Percentiles rank a stretch among this genome's conserved stretches.
Conservation (phyloP, 2,113 vertebrate species). For the Rutilus rutilus region DNA sequence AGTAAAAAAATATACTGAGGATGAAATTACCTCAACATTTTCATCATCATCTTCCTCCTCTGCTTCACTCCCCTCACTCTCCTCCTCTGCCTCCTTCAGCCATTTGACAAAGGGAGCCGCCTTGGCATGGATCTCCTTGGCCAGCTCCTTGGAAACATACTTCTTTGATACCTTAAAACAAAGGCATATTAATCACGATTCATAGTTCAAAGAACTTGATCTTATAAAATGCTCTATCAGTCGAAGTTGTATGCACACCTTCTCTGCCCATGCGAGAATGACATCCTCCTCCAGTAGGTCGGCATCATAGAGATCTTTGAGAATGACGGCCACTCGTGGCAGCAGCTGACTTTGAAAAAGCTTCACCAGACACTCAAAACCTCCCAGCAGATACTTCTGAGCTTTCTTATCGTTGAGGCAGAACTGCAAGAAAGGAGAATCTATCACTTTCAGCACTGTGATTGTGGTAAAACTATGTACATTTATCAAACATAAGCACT, state of each 20-base stretch:
- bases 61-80: constrained; percentile 91
- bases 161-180: constrained; percentile 91
- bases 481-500: background rate
- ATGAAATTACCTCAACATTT: constrained; percentile 86
- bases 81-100: constrained; percentile 97
- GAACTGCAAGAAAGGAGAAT: constrained; percentile 77
- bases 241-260: constrained; percentile 73
- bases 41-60: constrained; percentile 83
- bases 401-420: constrained; percentile 98
- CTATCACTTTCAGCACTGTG: background rate
- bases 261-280: constrained; percentile 95
- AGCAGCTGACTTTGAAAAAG: constrained; percentile 93
- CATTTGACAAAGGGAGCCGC: constrained; percentile 97
- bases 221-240: background rate
- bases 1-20: background rate
- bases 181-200: background rate
- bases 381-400: constrained; percentile 93
- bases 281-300: constrained; percentile 96
- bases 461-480: background rate
- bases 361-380: constrained; percentile 94
- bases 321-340: constrained; percentile 88
- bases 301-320: constrained; percentile 96
- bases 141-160: constrained; percentile 96
- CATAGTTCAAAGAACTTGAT: background rate
- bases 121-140: constrained; percentile 97